A percentile compares a stretch with the other conserved stretches of the same genome.
These are phyloP conservation scores for Alexandromys fortis DNA, from an alignment of 2,113 vertebrate species.

Conservation along the genomic window DNA sequence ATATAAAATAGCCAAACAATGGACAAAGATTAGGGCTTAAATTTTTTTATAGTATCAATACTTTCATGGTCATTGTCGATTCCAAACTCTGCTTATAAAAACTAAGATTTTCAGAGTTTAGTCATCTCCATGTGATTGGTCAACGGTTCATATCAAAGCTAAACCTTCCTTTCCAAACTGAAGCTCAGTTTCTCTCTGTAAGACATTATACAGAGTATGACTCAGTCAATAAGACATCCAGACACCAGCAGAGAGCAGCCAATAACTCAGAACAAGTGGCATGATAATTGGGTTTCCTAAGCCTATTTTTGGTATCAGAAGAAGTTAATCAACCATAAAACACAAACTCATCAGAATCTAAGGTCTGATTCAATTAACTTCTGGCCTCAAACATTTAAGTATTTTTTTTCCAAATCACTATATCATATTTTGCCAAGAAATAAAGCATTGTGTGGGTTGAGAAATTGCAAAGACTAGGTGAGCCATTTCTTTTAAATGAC, in stretches of 20 bases:
- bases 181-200: slow-evolving; percentile 51
- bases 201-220: slow-evolving; percentile 36
- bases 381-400: slow-evolving; percentile 70
- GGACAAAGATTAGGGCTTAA: slow-evolving; percentile 21
- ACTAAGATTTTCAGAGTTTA: slow-evolving; percentile 18
- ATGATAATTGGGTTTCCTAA: slow-evolving; percentile 76
- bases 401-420: slow-evolving; percentile 66
- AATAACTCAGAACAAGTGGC: slow-evolving; percentile 77
- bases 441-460: slow-evolving; percentile 60
- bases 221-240: slow-evolving; percentile 63
- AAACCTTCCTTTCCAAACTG: slow-evolving; percentile 55
- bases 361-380: slow-evolving; percentile 81
- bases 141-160: slow-evolving; percentile 17
- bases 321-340: slow-evolving; percentile 81
- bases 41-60: background rate
- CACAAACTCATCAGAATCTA: slow-evolving; percentile 78
- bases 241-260: slow-evolving; percentile 70
- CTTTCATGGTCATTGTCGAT: slow-evolving; percentile 26
- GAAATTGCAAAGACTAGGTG: slow-evolving; percentile 69
- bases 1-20: background rate
- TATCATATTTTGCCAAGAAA: slow-evolving; percentile 74
- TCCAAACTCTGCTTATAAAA: background rate
- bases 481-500: slow-evolving; percentile 67
- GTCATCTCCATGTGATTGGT: background rate
- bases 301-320: slow-evolving; percentile 80